Conservation (phyloP, 2,113 vertebrate genomes). For the Oncorhynchus clarkii region DNA sequence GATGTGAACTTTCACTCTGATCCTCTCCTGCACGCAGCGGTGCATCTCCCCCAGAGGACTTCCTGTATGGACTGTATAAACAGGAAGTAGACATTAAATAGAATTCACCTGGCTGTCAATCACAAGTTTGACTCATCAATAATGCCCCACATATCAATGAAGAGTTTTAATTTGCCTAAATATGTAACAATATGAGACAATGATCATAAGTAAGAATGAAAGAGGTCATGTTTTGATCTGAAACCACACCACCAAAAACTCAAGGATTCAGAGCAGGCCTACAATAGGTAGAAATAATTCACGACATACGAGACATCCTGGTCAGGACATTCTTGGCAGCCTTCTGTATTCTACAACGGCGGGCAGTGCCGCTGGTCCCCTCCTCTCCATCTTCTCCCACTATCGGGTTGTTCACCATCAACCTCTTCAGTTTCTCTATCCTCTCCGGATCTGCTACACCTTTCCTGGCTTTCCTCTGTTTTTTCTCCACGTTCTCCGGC, state of each 20-base stretch:
- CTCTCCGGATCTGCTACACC: constrained; percentile 76
- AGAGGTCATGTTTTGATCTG: background rate
- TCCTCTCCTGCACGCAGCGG: constrained; percentile 85
- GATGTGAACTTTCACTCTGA: constrained; percentile 91
- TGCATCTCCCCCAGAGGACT: constrained; percentile 91
- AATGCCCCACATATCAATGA: background rate
- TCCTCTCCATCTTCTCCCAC: constrained; percentile 67
- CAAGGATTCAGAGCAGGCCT: too few species aligned
- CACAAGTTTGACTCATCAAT: background rate
- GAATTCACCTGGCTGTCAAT: background rate
- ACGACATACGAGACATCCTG: constrained; percentile 84
- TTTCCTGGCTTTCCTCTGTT: constrained; percentile 58
- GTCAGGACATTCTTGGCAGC: constrained; percentile 84
- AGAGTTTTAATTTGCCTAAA: background rate
- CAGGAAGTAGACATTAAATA: constrained; percentile 9
- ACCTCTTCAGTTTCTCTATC: constrained; percentile 81
- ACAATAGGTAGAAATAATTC: background rate
- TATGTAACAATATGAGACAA: background rate
- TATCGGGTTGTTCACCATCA: constrained; percentile 77
- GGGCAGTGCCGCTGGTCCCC: constrained; percentile 31
- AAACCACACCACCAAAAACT: too few species aligned
- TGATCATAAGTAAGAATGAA: background rate
- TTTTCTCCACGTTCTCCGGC: constrained; percentile 77
- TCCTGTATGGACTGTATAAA: constrained; percentile 82
- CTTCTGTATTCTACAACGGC: constrained; percentile 42